Base-by-base conservation (phyloP, 1,140 invertebrate species). In the Chlorops oryzae region DNA sequence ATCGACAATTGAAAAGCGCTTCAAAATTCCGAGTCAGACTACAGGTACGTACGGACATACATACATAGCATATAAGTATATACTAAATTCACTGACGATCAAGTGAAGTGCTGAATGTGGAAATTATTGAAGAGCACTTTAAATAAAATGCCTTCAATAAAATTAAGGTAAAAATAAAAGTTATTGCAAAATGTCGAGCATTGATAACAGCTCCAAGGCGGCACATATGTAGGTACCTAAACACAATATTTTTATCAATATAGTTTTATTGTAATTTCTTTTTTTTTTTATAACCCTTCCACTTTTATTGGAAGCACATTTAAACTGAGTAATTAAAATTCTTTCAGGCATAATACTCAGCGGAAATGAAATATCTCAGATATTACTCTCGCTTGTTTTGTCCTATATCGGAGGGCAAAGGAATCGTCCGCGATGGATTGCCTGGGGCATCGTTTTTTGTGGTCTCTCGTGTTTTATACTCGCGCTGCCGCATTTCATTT, bases 331-430 rank as follows among this genome's bases (percentile, higher is more conserved):
- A n/a, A n/a, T n/a, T n/a, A n/a, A n/a, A n/a, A 25, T 7, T 9
- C 15, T 38, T 68, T 15, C 58, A 86, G 84, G 83, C 28, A 74
- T 85, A 20, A 78, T 86, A 38, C 69, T 85, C 7, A 83, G 82
- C 39, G 83, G 83, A 20, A 85, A 86, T 71, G 83, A 86, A 72
- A 79, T 85, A 56, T 84, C 81, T 47, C 81, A 85, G 68, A 82
- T 84, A 50, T 54, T 85, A 44, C 63, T 81, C 10, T 79, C 77
- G 15, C 64, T 80, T n/a, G 69, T 83, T 15, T 58, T 84, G 2
- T 77, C 80, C 25, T 83, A 83, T 55, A 75, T 76, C 53, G 81
- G 81, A 37, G 77, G 76, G 7, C 74, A 77, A 59, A 74, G 79
- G 4, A 79, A 83, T 65, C 70, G 80, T n/a, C 81, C 82, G 0